Evolutionary conservation across 2,797 vertebrate species (phyloP).

Genomic region (Graptemys geographica): DNA sequence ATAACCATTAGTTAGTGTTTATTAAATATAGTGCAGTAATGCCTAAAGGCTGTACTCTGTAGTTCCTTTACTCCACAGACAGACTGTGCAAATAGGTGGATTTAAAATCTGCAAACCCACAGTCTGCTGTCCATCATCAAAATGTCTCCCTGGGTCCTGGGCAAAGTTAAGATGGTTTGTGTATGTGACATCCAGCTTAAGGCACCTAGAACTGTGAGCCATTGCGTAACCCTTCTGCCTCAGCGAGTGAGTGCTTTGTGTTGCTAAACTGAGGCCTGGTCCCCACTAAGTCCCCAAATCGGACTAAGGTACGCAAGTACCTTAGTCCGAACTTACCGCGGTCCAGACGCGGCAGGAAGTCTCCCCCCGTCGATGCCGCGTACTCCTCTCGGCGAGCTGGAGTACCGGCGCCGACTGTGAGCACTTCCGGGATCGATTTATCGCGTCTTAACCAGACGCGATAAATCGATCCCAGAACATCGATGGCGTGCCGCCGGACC

Average conservation of each 20-base stretch:
- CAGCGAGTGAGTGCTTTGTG: background rate
- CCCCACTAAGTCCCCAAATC: too few species aligned
- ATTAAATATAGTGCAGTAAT: background rate
- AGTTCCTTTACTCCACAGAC: background rate
- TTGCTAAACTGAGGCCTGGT: too few species aligned
- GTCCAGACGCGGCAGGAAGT: too few species aligned
- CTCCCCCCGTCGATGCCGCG: too few species aligned
- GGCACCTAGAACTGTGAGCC: background rate
- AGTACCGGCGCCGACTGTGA: too few species aligned
- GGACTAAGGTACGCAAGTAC: too few species aligned
- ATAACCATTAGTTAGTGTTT: background rate
- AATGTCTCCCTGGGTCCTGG: background rate
- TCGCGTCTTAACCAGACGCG: too few species aligned
- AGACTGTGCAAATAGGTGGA: background rate
- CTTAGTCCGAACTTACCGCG: too few species aligned
- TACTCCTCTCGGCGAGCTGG: too few species aligned
- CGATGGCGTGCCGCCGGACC: too few species aligned
- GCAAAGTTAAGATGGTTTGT: background rate
- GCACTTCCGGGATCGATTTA: too few species aligned
- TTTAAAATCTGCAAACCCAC: background rate
- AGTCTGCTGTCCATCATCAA: background rate
- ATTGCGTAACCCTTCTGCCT: background rate
- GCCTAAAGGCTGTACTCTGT: background rate
- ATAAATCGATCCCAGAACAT: too few species aligned
- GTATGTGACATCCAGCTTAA: background rate